A percentile compares a stretch with the other conserved stretches of the same genome.
Evolutionary conservation across 2,113 vertebrate species (phyloP).

Genomic region (Aix galericulata): DNA sequence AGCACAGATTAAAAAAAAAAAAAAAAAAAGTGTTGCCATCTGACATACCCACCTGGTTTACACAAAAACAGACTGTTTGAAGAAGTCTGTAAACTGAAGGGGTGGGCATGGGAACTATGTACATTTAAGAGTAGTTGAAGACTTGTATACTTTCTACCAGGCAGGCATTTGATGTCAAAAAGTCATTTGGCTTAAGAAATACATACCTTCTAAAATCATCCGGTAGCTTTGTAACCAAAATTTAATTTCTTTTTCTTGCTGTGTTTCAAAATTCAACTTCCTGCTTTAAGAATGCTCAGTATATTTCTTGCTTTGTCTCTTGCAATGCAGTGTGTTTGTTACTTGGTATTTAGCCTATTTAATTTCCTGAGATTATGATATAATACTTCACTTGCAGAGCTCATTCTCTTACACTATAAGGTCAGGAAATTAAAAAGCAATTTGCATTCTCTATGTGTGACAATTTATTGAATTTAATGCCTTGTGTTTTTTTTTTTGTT

Average conservation of each 20-base stretch:
- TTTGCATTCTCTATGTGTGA: background rate
- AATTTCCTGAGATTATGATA: slow-evolving; percentile 41
- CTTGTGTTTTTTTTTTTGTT: background rate
- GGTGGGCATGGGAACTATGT: background rate
- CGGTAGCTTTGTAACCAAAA: background rate
- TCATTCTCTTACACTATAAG: slow-evolving; percentile 38
- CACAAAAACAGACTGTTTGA: background rate
- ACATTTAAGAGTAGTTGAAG: background rate
- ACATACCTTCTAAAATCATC: background rate
- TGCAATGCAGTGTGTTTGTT: background rate
- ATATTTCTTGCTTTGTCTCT: background rate
- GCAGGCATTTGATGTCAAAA: background rate
- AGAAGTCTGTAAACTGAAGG: background rate
- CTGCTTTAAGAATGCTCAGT: background rate
- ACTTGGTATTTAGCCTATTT: slow-evolving; percentile 51
- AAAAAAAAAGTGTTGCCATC: background rate
- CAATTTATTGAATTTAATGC: slow-evolving; percentile 25
- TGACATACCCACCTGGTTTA: background rate
- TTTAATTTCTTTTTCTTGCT: background rate
- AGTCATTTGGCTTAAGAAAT: background rate
- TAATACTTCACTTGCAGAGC: slow-evolving; percentile 8
- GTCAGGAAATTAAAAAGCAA: slow-evolving; percentile 47
- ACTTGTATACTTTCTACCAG: background rate
- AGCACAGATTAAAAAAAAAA: too few relatives aligned
- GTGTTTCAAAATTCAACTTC: background rate